These are phyloP conservation scores for Coreius guichenoti DNA, from an alignment of 2,797 vertebrate species.

Conservation along the genomic window DNA sequence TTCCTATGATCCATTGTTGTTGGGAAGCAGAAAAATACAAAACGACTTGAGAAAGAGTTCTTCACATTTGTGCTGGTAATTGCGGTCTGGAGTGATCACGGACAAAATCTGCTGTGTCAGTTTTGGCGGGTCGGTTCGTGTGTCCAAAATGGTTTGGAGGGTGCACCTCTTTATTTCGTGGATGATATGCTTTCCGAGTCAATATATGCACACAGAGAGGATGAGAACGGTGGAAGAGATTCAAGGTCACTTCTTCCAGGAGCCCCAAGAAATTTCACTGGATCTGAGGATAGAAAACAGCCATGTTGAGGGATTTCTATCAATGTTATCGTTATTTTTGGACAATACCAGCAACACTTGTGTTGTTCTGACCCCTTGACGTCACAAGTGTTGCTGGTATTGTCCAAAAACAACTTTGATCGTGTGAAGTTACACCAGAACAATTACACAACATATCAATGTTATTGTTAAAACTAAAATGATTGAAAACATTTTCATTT, in stretches of 20 bases:
- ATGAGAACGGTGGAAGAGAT: slow-evolving; percentile 78
- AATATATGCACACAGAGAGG: slow-evolving; percentile 72
- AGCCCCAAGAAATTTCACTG: slow-evolving; percentile 77
- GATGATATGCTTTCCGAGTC: slow-evolving; percentile 72
- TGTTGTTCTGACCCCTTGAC: too few relatives aligned
- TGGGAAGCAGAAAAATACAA: slow-evolving; percentile 76
- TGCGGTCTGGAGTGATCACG: slow-evolving; percentile 78
- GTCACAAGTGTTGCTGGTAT: too few relatives aligned
- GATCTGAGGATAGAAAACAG: slow-evolving; percentile 70
- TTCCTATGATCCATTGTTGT: slow-evolving; percentile 74
- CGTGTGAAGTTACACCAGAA: too few relatives aligned
- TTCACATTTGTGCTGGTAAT: slow-evolving; percentile 88
- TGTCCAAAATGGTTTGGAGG: slow-evolving; percentile 67
- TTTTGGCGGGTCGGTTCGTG: slow-evolving; percentile 84
- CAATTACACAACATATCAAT: too few relatives aligned
- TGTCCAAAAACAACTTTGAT: too few relatives aligned
- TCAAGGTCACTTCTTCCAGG: slow-evolving; percentile 85
- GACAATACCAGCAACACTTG: too few relatives aligned
- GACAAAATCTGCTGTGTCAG: slow-evolving; percentile 82
- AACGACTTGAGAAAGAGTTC: slow-evolving; percentile 72
- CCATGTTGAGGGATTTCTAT: neutral
- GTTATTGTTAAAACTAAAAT: too few relatives aligned
- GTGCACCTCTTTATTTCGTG: slow-evolving; percentile 57
- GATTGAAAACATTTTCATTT: too few relatives aligned
- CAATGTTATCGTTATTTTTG: too few relatives aligned